Percentiles rank a stretch among this genome's conserved stretches.
Conservation (phyloP, 2,797 vertebrate species). For the Tadarida brasiliensis region DNA sequence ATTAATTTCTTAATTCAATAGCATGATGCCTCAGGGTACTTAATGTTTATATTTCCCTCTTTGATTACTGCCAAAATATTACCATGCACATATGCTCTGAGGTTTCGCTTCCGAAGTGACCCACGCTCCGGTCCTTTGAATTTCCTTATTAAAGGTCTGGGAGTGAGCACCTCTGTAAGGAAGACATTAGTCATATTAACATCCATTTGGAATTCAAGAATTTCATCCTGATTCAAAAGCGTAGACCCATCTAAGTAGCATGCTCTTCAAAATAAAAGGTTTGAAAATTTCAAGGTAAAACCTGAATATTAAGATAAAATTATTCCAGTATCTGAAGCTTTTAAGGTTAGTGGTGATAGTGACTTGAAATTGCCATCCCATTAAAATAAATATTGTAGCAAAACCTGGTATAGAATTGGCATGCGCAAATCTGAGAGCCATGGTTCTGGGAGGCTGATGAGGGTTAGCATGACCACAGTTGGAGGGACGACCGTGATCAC, state of each 20-base stretch:
- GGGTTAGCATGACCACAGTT: neutral
- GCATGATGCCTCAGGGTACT: neutral
- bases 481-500: neutral
- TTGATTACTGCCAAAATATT: constrained; percentile 45
- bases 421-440: neutral
- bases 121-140: neutral
- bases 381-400: constrained; percentile 28
- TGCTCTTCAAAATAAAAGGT: neutral
- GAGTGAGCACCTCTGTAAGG: neutral
- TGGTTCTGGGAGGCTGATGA: neutral
- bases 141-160: neutral
- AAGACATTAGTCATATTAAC: neutral
- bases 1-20: constrained; percentile 69
- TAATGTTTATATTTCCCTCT: constrained; percentile 41
- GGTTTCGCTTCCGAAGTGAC: neutral
- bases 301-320: neutral
- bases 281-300: constrained; percentile 44
- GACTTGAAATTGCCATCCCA: neutral
- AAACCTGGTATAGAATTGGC: neutral
- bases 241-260: neutral
- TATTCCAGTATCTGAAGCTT: constrained; percentile 3
- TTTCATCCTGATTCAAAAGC: neutral
- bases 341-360: neutral
- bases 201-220: constrained; percentile 32
- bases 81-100: neutral